Evolutionary conservation across 2,888 invertebrate species (phyloP).

Genomic region (Teleogryllus oceanicus): DNA sequence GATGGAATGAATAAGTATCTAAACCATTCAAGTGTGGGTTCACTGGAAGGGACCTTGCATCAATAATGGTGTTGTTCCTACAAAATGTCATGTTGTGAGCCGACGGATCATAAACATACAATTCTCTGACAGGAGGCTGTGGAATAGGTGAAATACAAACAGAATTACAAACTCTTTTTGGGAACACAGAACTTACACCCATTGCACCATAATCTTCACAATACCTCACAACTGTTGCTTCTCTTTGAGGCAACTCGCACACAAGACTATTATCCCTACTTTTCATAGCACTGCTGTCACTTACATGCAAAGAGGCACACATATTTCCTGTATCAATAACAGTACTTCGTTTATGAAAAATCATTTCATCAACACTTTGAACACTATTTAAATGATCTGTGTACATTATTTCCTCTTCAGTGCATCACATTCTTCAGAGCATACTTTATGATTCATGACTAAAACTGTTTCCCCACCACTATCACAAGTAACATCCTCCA

Average conservation of each 20-base stretch:
- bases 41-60: not conserved
- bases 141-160: not conserved
- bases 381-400: not conserved
- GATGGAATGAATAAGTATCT: not conserved
- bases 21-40: not conserved
- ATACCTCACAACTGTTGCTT: not conserved
- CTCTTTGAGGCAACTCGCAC: not conserved
- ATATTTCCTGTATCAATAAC: not conserved
- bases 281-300: not conserved
- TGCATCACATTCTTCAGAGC: not conserved
- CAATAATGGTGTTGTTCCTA: not conserved
- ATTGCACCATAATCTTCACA: not conserved
- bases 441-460: conserved; percentile 6
- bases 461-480: not conserved
- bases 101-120: not conserved
- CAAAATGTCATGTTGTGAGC: not conserved
- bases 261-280: not conserved
- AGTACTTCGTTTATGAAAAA: not conserved
- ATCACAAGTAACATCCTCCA: not conserved
- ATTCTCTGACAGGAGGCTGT: not conserved
- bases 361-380: not conserved
- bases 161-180: not conserved
- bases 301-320: not conserved
- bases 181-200: not conserved
- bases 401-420: not conserved